These are phyloP conservation scores for Notarius quadriscutis DNA, from an alignment of 2,113 vertebrate genomes.

Conservation along the genomic window DNA sequence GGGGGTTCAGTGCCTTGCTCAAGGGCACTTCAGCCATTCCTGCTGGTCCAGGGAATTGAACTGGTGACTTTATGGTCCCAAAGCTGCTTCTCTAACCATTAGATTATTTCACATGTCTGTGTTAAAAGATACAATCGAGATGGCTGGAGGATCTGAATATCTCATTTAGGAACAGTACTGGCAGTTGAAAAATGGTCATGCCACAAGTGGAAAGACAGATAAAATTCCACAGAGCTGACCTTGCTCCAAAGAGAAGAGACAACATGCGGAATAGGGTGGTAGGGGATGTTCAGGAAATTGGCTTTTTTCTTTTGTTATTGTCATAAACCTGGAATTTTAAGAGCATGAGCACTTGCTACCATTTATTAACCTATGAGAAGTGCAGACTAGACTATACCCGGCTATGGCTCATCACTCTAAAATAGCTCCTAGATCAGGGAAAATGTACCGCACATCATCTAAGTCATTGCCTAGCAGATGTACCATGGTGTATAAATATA, in stretches of 20 bases:
- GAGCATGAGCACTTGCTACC: not conserved
- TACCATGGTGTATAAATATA: constrained; percentile 16
- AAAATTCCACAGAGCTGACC: constrained; percentile 60
- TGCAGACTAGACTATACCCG: constrained; percentile 1
- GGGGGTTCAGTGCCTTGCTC: too few species aligned
- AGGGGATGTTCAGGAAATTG: not conserved
- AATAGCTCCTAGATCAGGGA: constrained; percentile 58
- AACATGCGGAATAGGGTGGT: not conserved
- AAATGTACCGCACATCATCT: constrained; percentile 41
- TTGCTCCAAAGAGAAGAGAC: constrained; percentile 56
- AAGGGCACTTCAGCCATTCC: too few species aligned
- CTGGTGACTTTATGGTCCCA: too few species aligned
- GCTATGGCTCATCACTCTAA: constrained; percentile 44
- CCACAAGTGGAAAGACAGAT: constrained; percentile 40
- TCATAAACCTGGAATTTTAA: not conserved
- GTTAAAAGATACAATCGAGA: constrained; percentile 46
- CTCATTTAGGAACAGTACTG: constrained; percentile 46
- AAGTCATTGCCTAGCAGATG: constrained; percentile 48
- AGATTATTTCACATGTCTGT: constrained; percentile 52
- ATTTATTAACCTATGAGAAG: not conserved
- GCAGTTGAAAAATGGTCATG: constrained; percentile 27
- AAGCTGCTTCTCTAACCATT: too few species aligned
- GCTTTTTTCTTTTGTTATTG: not conserved
- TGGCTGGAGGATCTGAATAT: constrained; percentile 51
- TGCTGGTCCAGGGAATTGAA: too few species aligned